These are phyloP conservation scores for Apamea monoglypha DNA, from an alignment of 2,888 invertebrate species.

Conservation along the genomic window DNA sequence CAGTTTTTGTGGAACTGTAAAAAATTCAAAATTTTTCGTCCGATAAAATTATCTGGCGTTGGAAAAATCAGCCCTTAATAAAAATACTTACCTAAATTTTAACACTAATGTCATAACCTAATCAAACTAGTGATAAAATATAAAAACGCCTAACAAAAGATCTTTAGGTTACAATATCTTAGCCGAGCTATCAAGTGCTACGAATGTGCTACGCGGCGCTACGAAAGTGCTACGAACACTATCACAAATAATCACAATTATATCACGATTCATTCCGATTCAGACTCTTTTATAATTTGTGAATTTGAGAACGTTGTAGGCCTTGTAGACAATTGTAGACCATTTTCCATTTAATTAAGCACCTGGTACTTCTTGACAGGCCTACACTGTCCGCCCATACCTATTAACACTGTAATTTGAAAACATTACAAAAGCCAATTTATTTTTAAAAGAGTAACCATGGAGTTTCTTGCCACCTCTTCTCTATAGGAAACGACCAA, in stretches of 20 bases:
- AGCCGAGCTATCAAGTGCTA: neutral
- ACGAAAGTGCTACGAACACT: slow-evolving; percentile 21
- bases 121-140: neutral
- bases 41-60: too few relatives aligned
- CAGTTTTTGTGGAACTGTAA: too few relatives aligned
- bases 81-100: neutral
- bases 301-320: neutral
- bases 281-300: neutral
- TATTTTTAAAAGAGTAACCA: neutral
- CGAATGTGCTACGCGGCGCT: slow-evolving; percentile 33
- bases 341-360: neutral
- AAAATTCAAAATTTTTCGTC: too few relatives aligned
- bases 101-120: neutral
- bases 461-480: neutral
- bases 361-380: neutral
- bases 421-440: neutral
- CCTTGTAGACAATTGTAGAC: neutral
- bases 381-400: neutral
- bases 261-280: neutral
- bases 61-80: too few relatives aligned
- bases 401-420: neutral
- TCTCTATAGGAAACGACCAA: neutral
- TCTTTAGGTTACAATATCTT: neutral
- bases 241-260: neutral
- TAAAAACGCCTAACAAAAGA: neutral